Evolutionary conservation across 1,140 invertebrate species (phyloP), one percentile per base, ranked within the genome.

Genomic region (Antheraea pernyi): DNA sequence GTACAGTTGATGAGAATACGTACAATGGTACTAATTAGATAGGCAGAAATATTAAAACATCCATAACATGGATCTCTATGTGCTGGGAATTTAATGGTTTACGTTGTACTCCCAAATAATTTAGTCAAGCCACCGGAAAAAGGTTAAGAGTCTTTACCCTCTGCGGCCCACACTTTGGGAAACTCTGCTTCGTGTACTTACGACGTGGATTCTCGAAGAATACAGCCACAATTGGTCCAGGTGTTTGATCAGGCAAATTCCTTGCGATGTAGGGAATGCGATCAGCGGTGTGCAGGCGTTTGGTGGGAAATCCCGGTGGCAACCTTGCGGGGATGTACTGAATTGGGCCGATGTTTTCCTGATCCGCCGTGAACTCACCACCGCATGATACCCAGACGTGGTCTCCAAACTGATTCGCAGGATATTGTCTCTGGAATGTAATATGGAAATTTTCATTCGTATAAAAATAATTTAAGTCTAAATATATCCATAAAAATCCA

Each of bases 301-400:
- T 10, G 88, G 94, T 60, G 88, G 94, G 84, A 83, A 95, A 97
- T 4, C 95, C 95, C 30, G 95, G 95, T 73, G 97, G 97, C 65
- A 95, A 94, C 77, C 94, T 94, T 39, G 94, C 92, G 48, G 97
- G 97, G 80, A 95, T 95, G 92, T 97, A 97, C 69, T 95, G 93
- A 77, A 98, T 95, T 0, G 96, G 94, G 22, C 97, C 97, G 79
- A 98, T 96, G 92, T 98, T 97, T 91, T 98, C 97, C 79, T 96
- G 94, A 86, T 98, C 97, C 30, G 97, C 96, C 19, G 96, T 95
- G 93, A 97, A 98, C 93, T 98, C 97, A 59, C 97, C 97, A 81
- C 97, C 95, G 83, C 97, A 98, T 8, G 96, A 96, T 0, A 98
- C 95, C 96, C 97, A 98, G 58, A 98, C 94, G 72, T 95, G 96